Percentiles rank a stretch among this genome's conserved stretches.
These are phyloP conservation scores for Brachionus plicatilis DNA, from an alignment of 1,140 invertebrate genomes.

Conservation along the genomic window DNA sequence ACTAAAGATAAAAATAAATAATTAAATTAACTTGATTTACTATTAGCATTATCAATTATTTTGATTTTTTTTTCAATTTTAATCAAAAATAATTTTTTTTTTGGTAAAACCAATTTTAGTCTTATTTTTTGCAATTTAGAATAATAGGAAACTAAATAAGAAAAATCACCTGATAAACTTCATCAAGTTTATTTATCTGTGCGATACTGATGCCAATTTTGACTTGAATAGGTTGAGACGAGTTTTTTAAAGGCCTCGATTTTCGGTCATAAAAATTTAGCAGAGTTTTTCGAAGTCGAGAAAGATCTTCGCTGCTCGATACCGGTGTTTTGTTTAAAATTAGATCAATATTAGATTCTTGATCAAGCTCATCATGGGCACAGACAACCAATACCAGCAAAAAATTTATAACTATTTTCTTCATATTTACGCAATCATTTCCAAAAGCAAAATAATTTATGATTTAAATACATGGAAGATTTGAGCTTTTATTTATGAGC, in stretches of 20 bases:
- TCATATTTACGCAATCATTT: neutral
- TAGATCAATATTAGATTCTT: neutral
- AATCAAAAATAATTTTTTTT: no score
- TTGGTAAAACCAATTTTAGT: no score
- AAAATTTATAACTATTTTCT: neutral
- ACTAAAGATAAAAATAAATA: no score
- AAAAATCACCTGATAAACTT: conserved; percentile 6
- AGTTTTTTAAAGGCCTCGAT: neutral
- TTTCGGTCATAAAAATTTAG: conserved; percentile 19
- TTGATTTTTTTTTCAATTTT: no score
- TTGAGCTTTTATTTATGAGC: neutral
- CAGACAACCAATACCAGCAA: neutral
- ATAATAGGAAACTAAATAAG: neutral
- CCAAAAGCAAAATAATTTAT: neutral
- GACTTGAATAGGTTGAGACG: neutral
- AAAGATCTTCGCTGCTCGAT: neutral
- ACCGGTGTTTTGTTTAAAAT: neutral
- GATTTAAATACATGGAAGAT: neutral
- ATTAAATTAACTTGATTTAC: no score
- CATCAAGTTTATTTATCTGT: conserved; percentile 15
- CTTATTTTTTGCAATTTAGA: no score
- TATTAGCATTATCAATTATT: no score
- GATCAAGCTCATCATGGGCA: neutral
- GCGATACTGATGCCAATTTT: neutral
- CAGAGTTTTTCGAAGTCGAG: neutral